Evolutionary conservation across 2,888 invertebrate genomes (phyloP), one percentile per base, ranked within the genome.

Genomic region (Apotomis turbidana): DNA sequence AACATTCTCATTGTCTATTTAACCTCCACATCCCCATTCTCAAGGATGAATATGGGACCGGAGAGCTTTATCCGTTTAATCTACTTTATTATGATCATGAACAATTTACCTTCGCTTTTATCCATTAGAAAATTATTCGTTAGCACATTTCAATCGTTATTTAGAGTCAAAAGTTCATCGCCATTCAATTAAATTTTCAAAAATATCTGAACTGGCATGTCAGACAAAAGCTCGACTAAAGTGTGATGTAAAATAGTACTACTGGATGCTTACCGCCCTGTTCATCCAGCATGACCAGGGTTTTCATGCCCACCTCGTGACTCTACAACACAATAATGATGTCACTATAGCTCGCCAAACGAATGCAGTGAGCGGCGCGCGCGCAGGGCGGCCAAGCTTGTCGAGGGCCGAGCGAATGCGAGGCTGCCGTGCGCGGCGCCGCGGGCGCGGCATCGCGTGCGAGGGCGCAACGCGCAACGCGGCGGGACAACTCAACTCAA

Each of bases 201-300:
- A 87, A 86, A 86, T 87, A 88, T 90, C 87, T 86, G 89, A 90
- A 90, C 83, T 90, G 90, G 90, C 91, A 90, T 90, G 86, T 91
- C 89, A 88, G 88, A 91, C 88, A 88, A 85, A 93, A 93, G 93
- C 93, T 90, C 86, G 88, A 88, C 91, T 92, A 92, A 88, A 85
- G 75, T 87, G 87, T 91, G 91, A 91, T 91, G 90, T 91, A 91
- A 87, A 89, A 86, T 89, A 91, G 84, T 90, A 87, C 93, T 93
- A 93, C 91, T 93, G 94, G 94, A 95, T 96, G 96, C 98, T 98
- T 97, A 99, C 98, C 98, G 97, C 99, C 99, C 97, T 99, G 99
- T 95, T 99, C 99, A 96, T 99, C 99, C 97, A 99, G 97, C 97
- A 98, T 98, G 95, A 99, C 99, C 95, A 99, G 97, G 95, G 98